Percentiles rank a stretch among this genome's conserved stretches.
Evolutionary conservation across 53 echinoderm and acorn worm species (phyloP).

Genomic region (Actinopyga echinites): DNA sequence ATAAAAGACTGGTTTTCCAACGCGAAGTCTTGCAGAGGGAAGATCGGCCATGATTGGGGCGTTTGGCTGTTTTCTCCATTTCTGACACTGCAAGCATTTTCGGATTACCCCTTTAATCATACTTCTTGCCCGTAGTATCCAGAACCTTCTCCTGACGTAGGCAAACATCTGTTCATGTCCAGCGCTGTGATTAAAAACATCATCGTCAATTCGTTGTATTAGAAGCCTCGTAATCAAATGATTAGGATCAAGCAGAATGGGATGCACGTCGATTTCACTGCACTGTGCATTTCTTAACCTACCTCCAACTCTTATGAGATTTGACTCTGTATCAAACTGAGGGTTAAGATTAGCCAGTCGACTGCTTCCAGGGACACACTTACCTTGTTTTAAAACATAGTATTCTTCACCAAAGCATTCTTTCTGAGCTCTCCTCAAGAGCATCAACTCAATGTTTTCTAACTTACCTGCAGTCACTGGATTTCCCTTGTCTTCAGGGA

Average conservation of each 20-base stretch:
- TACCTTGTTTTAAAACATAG: background rate
- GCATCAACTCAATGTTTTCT: slow-evolving; percentile 7
- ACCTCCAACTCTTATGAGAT: slow-evolving; percentile 44
- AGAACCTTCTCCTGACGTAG: slow-evolving; percentile 8
- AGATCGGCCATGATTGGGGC: slow-evolving; percentile 56
- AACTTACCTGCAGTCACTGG: slow-evolving; percentile 20
- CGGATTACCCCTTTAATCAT: slow-evolving; percentile 14
- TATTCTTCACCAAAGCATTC: slow-evolving; percentile 27
- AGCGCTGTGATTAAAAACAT: slow-evolving; percentile 28
- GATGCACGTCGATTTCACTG: slow-evolving; percentile 18
- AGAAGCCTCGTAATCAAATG: slow-evolving; percentile 23
- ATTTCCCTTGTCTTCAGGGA: slow-evolving; percentile 8
- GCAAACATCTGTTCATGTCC: slow-evolving; percentile 37
- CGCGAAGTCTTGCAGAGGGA: slow-evolving; percentile 46
- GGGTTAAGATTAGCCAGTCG: slow-evolving; percentile 11
- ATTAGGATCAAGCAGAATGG: slow-evolving; percentile 29
- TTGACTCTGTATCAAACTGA: slow-evolving; percentile 8
- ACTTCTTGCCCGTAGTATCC: slow-evolving; percentile 38
- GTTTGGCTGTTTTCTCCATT: slow-evolving; percentile 42
- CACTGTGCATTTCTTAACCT: slow-evolving; percentile 24
- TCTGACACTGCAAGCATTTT: slow-evolving; percentile 32
- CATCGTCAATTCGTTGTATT: slow-evolving; percentile 1
- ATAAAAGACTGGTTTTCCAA: slow-evolving; percentile 58
- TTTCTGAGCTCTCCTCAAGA: slow-evolving; percentile 21
- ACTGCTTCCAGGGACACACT: background rate